These are phyloP conservation scores for Actias luna DNA, from an alignment of 2,888 invertebrate genomes.

Conservation along the genomic window DNA sequence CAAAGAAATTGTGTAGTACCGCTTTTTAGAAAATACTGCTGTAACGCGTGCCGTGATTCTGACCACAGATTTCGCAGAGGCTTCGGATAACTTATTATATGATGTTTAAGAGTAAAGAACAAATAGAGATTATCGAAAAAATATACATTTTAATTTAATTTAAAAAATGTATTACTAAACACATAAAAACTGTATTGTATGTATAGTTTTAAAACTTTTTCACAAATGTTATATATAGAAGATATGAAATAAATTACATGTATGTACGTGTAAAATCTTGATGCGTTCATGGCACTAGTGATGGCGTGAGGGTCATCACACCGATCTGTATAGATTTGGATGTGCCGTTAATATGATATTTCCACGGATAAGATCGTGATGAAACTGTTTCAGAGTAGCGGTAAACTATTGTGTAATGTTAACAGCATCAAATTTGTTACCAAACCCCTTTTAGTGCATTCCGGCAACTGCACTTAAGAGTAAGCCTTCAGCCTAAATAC, in stretches of 20 bases:
- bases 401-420: neutral
- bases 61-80: conserved; percentile 32
- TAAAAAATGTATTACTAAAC: neutral
- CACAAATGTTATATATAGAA: neutral
- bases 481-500: neutral
- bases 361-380: neutral
- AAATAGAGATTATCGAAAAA: neutral
- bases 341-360: neutral
- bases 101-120: neutral
- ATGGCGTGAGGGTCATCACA: neutral
- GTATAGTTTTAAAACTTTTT: neutral
- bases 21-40: conserved; percentile 82
- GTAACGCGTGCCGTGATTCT: conserved; percentile 72
- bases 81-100: conserved; percentile 24
- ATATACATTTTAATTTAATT: neutral
- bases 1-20: conserved; percentile 80
- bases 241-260: neutral
- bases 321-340: neutral
- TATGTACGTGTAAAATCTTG: neutral
- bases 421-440: neutral
- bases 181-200: neutral
- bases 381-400: neutral
- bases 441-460: neutral
- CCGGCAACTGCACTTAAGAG: neutral
- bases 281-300: neutral